Base-by-base conservation (phyloP, 2,113 vertebrate genomes). In the Salminus brasiliensis region DNA sequence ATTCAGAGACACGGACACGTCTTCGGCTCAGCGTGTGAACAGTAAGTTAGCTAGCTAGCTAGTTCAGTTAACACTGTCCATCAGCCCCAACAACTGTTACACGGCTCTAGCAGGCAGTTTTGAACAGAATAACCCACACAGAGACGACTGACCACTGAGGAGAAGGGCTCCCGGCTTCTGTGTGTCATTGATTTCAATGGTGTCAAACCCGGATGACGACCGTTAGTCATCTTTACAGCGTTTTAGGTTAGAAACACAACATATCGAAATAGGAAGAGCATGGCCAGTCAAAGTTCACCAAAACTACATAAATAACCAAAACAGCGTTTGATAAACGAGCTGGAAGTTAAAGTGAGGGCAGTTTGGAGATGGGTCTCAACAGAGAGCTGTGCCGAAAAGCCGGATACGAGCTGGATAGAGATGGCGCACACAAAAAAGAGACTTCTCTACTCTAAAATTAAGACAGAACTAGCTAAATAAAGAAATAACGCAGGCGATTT, bases 1-100 rank as follows among this genome's bases (percentile, higher is more conserved):
- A 65, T 53, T 43, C 68, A 63, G 65, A 72, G 30, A 72, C 57
- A 45, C 9, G 57, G 34, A 55, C 30, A 67, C 16, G 47, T 55
- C 74, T 49, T 1, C 13, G 34, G 65, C 63, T 65, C 34, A 79
- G 59, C 36, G 55, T 32, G 41, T 52, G n/a, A 27, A 70, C 25
- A n/a, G 36, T 36, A 78, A 36, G 59, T 36, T 27, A 5, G n/a
- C n/a, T n/a, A n/a, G n/a, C n/a, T n/a, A n/a, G n/a, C n/a, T n/a
- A n/a, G n/a, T n/a, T n/a, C n/a, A n/a, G n/a, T n/a, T 43, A 15
- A 32, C 27, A n/a, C 32, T 13, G 4, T 10, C 21, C 3, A 5
- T 18, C 5, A 23, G 25, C 43, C 25, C 32, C 3, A 30, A 36
- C 69, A 45, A 62, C 29, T 7, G 60, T 63, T 60, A 34, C 6